Conservation (phyloP, 2,888 invertebrate genomes). For the Spatulosminthurus flaviceps region DNA sequence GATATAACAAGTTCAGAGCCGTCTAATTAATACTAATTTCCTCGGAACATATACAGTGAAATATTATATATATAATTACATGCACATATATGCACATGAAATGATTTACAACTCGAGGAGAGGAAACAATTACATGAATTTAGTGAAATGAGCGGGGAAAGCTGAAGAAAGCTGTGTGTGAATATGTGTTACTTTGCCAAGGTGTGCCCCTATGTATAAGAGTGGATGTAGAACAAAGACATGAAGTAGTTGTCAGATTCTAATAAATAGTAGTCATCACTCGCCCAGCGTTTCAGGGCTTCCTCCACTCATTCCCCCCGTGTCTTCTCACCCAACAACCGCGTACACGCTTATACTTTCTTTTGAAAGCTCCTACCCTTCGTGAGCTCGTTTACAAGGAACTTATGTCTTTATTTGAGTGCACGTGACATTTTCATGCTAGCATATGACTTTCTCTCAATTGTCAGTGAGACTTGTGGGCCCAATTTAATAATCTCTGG, state of each 20-base stretch:
- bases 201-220: not conserved
- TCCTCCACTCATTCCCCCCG: not conserved
- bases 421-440: constrained; percentile 31
- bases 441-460: too few relatives aligned
- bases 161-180: not conserved
- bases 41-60: too few relatives aligned
- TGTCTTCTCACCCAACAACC: not conserved
- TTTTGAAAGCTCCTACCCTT: not conserved
- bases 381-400: not conserved
- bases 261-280: constrained; percentile 25
- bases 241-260: constrained; percentile 24
- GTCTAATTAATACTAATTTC: too few relatives aligned
- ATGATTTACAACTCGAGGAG: too few relatives aligned
- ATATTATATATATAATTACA: too few relatives aligned
- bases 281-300: constrained; percentile 20
- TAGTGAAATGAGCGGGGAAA: not conserved
- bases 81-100: too few relatives aligned
- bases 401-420: constrained; percentile 37
- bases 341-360: too few relatives aligned
- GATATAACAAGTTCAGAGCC: too few relatives aligned
- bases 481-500: too few relatives aligned
- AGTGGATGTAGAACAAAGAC: not conserved
- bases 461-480: too few relatives aligned
- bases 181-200: not conserved
- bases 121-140: not conserved